Percentiles rank a stretch among this genome's conserved stretches.
Conservation (phyloP, 2,797 vertebrate genomes). For the Lepus townsendii region DNA sequence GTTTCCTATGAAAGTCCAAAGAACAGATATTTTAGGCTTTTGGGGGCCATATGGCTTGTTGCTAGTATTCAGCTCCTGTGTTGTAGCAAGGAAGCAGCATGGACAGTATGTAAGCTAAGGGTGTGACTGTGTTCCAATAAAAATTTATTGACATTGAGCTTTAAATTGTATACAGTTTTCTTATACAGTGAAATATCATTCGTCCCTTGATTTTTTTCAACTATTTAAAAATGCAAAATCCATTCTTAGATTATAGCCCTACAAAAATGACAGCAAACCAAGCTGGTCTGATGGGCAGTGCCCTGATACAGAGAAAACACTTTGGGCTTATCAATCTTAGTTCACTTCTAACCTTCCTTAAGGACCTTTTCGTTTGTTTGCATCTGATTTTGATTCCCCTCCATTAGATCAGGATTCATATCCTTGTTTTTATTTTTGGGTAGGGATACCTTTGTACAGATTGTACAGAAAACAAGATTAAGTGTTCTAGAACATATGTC, state of each 20-base stretch:
- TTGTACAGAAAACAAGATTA: neutral
- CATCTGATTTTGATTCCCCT: neutral
- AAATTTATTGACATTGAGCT: neutral
- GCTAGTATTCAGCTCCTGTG: neutral
- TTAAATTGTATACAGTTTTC: neutral
- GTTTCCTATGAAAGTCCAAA: conserved; percentile 47
- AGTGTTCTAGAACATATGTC: neutral
- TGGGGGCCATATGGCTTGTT: neutral
- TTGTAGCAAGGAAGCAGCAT: neutral
- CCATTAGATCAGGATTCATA: neutral
- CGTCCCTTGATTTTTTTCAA: conserved; percentile 10
- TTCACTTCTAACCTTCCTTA: neutral
- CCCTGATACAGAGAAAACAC: neutral
- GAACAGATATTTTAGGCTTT: neutral
- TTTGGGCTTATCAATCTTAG: neutral
- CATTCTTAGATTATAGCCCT: neutral
- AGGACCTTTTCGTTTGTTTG: neutral
- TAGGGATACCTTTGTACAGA: neutral
- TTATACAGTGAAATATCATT: conserved; percentile 1
- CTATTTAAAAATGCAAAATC: neutral
- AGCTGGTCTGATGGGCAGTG: neutral
- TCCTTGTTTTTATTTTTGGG: neutral
- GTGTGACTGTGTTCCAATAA: neutral
- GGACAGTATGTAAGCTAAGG: neutral
- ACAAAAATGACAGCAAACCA: neutral